Evolutionary conservation across 1,140 invertebrate species (phyloP).

Genomic region (Eriocheir sinensis): DNA sequence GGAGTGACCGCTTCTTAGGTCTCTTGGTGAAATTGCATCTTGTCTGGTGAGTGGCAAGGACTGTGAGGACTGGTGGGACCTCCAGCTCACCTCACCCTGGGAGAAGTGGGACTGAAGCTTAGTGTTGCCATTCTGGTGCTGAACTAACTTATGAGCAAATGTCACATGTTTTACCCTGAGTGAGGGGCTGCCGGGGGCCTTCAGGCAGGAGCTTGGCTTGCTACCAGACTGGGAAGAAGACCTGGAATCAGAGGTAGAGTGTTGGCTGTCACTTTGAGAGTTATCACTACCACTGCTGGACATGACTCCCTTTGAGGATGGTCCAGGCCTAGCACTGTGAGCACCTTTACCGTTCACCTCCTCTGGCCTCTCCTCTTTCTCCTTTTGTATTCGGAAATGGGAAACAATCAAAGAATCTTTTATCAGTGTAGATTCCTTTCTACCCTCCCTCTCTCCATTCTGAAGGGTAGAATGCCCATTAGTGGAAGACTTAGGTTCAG

Average conservation of each 20-base stretch:
- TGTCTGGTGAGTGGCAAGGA: neutral
- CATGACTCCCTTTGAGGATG: neutral
- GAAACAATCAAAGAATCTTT: constrained; percentile 61
- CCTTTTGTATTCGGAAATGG: constrained; percentile 65
- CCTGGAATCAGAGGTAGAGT: neutral
- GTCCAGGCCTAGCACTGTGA: neutral
- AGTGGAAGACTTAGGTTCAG: neutral
- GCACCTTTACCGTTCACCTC: neutral
- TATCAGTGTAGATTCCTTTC: constrained; percentile 27
- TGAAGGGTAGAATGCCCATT: neutral
- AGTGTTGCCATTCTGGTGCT: constrained; percentile 43
- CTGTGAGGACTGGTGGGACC: neutral
- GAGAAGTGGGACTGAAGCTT: neutral
- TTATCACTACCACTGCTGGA: neutral
- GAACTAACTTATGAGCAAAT: constrained; percentile 68
- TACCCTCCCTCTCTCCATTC: constrained; percentile 18
- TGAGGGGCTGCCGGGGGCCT: constrained; percentile 72
- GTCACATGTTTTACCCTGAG: constrained; percentile 67
- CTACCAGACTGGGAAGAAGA: neutral
- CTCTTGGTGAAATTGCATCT: neutral
- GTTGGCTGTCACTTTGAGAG: constrained; percentile 30
- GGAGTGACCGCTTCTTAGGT: neutral
- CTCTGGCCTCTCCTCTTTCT: constrained; percentile 23
- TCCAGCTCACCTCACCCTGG: constrained; percentile 49
- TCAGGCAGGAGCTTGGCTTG: constrained; percentile 69